Evolutionary conservation across 1,140 invertebrate genomes (phyloP).

Genomic region (Pararge aegeria): DNA sequence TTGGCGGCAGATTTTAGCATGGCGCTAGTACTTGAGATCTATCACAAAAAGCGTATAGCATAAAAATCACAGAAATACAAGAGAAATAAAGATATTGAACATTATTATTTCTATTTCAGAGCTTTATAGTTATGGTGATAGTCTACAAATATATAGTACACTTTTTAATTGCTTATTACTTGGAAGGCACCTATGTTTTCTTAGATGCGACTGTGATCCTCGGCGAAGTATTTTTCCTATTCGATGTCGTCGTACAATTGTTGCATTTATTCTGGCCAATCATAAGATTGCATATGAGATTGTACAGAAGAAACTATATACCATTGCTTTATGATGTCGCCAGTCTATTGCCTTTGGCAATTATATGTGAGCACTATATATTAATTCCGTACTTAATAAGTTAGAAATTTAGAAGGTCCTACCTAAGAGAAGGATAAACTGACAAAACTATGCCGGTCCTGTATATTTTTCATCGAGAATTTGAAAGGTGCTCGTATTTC

Average conservation of each 20-base stretch:
- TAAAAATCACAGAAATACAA: no score
- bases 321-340: conserved; percentile 48
- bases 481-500: no score
- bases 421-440: no score
- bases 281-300: conserved; percentile 48
- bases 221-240: conserved; percentile 42
- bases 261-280: conserved; percentile 57
- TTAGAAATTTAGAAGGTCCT: no score
- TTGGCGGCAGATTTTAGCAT: no score
- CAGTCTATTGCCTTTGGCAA: conserved; percentile 39
- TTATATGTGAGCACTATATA: conserved; percentile 46
- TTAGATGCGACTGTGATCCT: conserved; percentile 37
- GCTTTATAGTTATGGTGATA: conserved; percentile 34
- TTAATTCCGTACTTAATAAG: neutral
- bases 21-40: no score
- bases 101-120: conserved; percentile 36
- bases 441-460: no score
- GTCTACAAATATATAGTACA: conserved; percentile 51
- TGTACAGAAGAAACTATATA: conserved; percentile 45
- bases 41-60: no score
- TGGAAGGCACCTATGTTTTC: conserved; percentile 24
- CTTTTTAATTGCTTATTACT: conserved; percentile 48
- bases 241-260: conserved; percentile 48
- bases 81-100: no score
- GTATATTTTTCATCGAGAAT: no score